phyloP scores from a whole-genome alignment of 1,140 invertebrate genomes.

The Sycophaga agraensis region DNA sequence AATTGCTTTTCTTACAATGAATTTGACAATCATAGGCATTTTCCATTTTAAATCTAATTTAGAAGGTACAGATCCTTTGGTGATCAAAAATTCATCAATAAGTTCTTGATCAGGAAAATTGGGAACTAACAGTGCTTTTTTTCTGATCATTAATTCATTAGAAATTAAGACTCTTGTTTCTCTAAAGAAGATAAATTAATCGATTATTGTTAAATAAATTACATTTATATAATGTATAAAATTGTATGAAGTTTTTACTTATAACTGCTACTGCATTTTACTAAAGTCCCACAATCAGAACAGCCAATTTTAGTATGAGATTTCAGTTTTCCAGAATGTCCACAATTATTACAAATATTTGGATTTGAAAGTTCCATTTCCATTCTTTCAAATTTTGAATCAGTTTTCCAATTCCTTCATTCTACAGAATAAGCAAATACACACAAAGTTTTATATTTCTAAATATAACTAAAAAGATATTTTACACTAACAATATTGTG shows the following conservation, averaged over 20 bases:
- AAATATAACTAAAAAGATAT: background rate
- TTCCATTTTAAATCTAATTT: conserved; percentile 63
- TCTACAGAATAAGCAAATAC: conserved; percentile 44
- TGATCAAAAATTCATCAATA: conserved; percentile 72
- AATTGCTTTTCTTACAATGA: conserved; percentile 58
- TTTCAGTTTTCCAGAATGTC: conserved; percentile 65
- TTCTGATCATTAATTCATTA: conserved; percentile 69
- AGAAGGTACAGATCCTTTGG: conserved; percentile 53
- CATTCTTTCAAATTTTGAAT: conserved; percentile 53
- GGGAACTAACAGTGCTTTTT: conserved; percentile 65
- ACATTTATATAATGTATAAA: background rate
- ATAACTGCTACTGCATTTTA: conserved; percentile 64
- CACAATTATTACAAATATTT: conserved; percentile 68
- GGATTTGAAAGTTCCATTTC: conserved; percentile 60
- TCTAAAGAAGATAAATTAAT: conserved; percentile 50
- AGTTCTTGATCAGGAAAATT: conserved; percentile 72
- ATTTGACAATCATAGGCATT: conserved; percentile 68
- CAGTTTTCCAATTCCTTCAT: conserved; percentile 65
- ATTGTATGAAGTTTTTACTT: conserved; percentile 46
- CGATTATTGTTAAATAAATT: conserved; percentile 12
- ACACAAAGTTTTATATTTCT: background rate
- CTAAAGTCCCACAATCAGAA: conserved; percentile 60
- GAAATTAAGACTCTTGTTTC: conserved; percentile 63
- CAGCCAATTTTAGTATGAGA: conserved; percentile 67
- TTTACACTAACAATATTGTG: background rate